Percentiles rank a stretch among this genome's conserved stretches.
Evolutionary conservation across 2,797 vertebrate species (phyloP).

Genomic region (Okamejei kenojei): DNA sequence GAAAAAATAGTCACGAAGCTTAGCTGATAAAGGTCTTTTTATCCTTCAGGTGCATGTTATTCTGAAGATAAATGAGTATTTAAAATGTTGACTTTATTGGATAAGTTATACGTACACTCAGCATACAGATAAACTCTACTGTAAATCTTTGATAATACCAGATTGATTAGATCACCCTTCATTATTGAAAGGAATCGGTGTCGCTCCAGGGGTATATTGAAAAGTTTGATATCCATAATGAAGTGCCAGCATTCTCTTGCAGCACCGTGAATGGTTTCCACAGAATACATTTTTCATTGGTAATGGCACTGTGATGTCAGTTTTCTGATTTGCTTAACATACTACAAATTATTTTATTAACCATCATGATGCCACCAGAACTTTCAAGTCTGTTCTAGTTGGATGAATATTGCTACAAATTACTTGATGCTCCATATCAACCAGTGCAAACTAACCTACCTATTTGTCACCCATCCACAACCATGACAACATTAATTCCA

Average conservation of each 20-base stretch:
- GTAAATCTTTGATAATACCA: not conserved
- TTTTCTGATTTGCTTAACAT: not conserved
- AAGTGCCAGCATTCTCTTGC: not conserved
- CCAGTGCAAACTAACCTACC: too few relatives aligned
- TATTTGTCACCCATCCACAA: too few relatives aligned
- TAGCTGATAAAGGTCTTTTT: not conserved
- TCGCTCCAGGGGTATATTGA: not conserved
- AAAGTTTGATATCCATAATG: not conserved
- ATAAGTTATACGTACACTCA: not conserved
- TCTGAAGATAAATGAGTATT: constrained; percentile 1
- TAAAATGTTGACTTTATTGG: not conserved
- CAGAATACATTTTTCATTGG: not conserved
- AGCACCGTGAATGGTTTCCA: not conserved
- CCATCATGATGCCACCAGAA: not conserved
- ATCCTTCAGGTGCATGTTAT: not conserved
- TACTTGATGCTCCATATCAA: too few relatives aligned
- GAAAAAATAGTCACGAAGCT: not conserved
- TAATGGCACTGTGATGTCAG: not conserved
- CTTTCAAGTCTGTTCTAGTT: not conserved
- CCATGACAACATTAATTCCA: too few relatives aligned
- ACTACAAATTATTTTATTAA: not conserved
- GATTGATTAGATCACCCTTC: not conserved
- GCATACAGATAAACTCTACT: not conserved
- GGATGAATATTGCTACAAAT: not conserved
- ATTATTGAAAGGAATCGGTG: not conserved